Conservation (phyloP, 2,113 vertebrate species). For the Donacobius atricapilla region DNA sequence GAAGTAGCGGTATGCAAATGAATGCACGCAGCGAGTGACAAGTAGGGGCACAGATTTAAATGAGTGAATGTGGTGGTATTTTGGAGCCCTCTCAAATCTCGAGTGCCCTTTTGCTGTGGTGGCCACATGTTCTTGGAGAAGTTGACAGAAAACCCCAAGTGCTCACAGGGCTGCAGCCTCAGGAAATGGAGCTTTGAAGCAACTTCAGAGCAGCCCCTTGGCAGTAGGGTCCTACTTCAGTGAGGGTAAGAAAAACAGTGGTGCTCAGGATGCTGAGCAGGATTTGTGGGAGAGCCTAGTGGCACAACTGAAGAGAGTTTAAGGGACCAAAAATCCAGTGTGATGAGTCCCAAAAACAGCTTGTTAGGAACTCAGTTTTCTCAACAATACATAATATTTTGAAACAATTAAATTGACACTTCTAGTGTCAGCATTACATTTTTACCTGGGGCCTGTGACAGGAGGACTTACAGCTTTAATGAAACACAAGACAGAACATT, state of each 20-base stretch:
- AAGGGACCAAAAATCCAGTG: not conserved
- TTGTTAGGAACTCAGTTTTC: not conserved
- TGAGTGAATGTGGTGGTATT: not conserved
- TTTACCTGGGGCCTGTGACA: not conserved
- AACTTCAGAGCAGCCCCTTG: not conserved
- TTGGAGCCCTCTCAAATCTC: not conserved
- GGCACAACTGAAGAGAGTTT: not conserved
- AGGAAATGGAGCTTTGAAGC: not conserved
- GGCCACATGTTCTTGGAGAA: not conserved
- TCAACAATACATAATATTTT: not conserved
- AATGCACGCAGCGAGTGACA: not conserved
- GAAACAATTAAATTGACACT: not conserved
- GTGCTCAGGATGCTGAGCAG: not conserved
- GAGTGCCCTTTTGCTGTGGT: not conserved
- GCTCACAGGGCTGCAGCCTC: not conserved
- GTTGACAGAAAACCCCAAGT: not conserved
- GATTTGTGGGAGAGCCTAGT: not conserved
- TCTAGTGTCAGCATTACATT: not conserved
- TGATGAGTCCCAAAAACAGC: not conserved
- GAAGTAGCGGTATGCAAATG: not conserved
- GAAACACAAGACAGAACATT: not conserved
- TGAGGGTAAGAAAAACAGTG: not conserved
- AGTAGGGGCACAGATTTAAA: not conserved
- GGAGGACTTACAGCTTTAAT: not conserved
- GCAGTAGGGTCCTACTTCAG: not conserved